Evolutionary conservation across 2,888 invertebrate genomes (phyloP).

Genomic region (Melieria crassipennis): DNA sequence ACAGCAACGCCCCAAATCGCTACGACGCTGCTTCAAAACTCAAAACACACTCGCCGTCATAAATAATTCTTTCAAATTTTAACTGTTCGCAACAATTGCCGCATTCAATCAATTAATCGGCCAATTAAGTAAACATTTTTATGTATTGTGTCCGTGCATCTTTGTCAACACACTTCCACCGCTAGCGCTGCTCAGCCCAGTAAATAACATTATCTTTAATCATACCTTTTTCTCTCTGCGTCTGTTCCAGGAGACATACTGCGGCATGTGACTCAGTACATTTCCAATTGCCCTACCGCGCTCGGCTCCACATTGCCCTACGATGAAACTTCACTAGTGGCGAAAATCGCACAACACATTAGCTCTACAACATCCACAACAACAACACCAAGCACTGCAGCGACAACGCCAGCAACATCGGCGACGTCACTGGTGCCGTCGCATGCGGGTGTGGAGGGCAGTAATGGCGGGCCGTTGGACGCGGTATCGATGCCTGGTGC

Average conservation of each 20-base stretch:
- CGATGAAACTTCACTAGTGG: constrained; percentile 53
- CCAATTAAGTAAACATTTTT: neutral
- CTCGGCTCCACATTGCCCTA: constrained; percentile 51
- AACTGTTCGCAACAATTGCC: neutral
- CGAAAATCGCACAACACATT: constrained; percentile 53
- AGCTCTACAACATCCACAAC: constrained; percentile 39
- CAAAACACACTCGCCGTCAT: too few species aligned
- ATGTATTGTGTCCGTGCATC: constrained; percentile 14
- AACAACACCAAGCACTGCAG: constrained; percentile 12
- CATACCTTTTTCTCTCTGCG: neutral
- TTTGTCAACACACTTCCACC: neutral
- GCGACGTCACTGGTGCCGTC: constrained; percentile 7
- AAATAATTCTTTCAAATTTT: neutral
- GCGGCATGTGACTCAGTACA: constrained; percentile 55
- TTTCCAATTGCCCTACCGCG: constrained; percentile 54
- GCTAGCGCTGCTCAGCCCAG: too few species aligned
- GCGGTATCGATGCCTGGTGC: neutral
- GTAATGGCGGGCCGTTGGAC: constrained; percentile 3
- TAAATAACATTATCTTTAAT: neutral
- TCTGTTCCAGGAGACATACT: constrained; percentile 51
- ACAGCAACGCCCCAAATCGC: too few species aligned
- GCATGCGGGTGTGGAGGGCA: neutral
- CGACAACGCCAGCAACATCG: constrained; percentile 25
- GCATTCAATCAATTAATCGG: neutral
- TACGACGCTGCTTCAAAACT: too few species aligned